Conservation (phyloP, 2,797 vertebrate genomes). For the Acanthiza pusilla region DNA sequence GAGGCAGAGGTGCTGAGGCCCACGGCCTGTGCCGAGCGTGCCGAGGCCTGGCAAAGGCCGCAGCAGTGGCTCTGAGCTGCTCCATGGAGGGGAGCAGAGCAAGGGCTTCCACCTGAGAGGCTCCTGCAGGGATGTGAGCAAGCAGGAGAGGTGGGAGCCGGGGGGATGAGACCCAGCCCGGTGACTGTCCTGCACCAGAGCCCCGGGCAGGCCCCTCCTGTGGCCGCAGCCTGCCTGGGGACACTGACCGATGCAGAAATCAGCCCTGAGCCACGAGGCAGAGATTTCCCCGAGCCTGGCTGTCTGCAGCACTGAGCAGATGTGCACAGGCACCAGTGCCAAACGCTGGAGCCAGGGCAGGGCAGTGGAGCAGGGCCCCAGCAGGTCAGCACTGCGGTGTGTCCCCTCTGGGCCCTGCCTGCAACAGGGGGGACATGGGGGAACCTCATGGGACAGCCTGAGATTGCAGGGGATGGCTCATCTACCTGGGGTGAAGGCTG, state of each 20-base stretch:
- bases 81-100: background rate
- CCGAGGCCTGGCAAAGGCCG: background rate
- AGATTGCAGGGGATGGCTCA: background rate
- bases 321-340: background rate
- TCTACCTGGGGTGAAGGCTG: background rate
- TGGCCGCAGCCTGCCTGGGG: fast-evolving
- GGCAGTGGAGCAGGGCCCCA: background rate
- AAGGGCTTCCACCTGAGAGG: background rate
- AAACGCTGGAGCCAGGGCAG: background rate
- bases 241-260: background rate
- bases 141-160: background rate
- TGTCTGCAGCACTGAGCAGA: background rate
- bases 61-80: background rate
- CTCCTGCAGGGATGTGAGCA: background rate
- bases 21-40: fast-evolving
- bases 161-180: background rate
- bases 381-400: fast-evolving
- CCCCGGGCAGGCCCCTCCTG: background rate
- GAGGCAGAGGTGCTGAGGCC: too few species aligned
- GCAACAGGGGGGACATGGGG: fast-evolving
- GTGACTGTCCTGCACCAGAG: background rate
- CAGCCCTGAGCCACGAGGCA: background rate
- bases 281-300: background rate
- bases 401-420: background rate
- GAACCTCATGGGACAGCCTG: background rate